Percentiles rank a stretch among this genome's conserved stretches.
phyloP scores from a whole-genome alignment of 2,888 invertebrate species.

The Eurois occulta region DNA sequence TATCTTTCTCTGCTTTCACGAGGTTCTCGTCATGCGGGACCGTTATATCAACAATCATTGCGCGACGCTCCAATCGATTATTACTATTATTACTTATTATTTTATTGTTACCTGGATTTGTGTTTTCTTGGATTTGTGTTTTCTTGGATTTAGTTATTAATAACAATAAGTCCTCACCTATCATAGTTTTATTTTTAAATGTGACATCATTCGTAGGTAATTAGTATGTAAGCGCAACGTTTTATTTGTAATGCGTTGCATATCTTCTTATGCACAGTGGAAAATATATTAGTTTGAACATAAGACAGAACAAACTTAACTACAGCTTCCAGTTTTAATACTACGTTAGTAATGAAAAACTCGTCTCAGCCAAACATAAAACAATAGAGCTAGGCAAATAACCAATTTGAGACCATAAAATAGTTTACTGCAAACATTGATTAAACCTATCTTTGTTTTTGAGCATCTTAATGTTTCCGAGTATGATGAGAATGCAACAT shows the following conservation, averaged over 20 bases:
- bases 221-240: slow-evolving; percentile 43
- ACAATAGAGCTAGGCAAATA: slow-evolving; percentile 24
- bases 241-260: slow-evolving; percentile 30
- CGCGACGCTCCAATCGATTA: too few species aligned
- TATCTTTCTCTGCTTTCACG: too few species aligned
- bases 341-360: slow-evolving; percentile 26
- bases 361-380: slow-evolving; percentile 10
- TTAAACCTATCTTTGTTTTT: slow-evolving; percentile 22
- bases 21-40: too few species aligned
- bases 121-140: too few species aligned
- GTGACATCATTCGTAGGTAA: slow-evolving; percentile 67
- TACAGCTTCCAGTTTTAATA: slow-evolving; percentile 14
- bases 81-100: too few species aligned
- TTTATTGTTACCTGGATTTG: too few species aligned
- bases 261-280: slow-evolving; percentile 11
- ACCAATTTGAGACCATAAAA: slow-evolving; percentile 37
- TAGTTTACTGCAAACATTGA: slow-evolving; percentile 14
- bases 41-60: too few species aligned
- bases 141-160: slow-evolving; percentile 31
- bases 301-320: slow-evolving; percentile 12
- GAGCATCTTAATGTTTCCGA: slow-evolving; percentile 18
- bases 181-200: slow-evolving; percentile 63
- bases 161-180: slow-evolving; percentile 47
- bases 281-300: slow-evolving; percentile 28
- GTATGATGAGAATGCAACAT: slow-evolving; percentile 36